Evolutionary conservation across 1,140 invertebrate genomes (phyloP), one percentile per base, ranked within the genome.

Genomic region (Papilio polytes): DNA sequence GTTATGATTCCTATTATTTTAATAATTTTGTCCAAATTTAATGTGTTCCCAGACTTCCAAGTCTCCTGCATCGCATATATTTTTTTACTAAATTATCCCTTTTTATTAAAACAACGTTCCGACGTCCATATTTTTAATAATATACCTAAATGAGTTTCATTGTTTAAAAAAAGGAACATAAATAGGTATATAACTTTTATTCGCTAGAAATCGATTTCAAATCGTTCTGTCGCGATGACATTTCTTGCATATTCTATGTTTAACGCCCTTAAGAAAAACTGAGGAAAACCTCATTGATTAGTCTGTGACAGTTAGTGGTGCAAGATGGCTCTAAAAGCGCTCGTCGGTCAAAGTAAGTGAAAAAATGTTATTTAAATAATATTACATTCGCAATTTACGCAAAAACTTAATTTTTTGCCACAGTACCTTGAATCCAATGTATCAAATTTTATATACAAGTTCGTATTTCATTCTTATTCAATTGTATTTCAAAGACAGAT

Each of bases 301-400:
- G 48, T 85, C 73, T 83, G 83, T 89, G 63, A 36, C 63, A 89
- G 87, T 92, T 81, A 89, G 82, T 86, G 81, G 80, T 89, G 83
- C 88, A 96, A 95, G 90, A 97, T 97, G 96, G 96, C 96, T 92
- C 93, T 97, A 79, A 97, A 97, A 95, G 94, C 94, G 82, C 95
- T 96, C 89, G 96, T 97, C 83, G 96, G 96, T 76, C 95, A 96
- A 94, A 97, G 96, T 97, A 94, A 96, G 96, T 96, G 82, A 85
- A 86, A 87, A 86, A 85, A 84, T 83, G 78, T 82, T 63, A 78
- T 81, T 76, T 80, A 70, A 13, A 36, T 74, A 46, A 31, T 63
- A 41, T 78, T 80, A 82, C 20, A 18, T 18, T n/a, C 51, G 10
- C 0, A 78, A 59, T 41, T 78, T 36, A 31, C 31, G 10, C 26